A percentile compares a stretch with the other conserved stretches of the same genome.
Evolutionary conservation across 2,113 vertebrate species (phyloP).

Genomic region (Apodemus sylvaticus): DNA sequence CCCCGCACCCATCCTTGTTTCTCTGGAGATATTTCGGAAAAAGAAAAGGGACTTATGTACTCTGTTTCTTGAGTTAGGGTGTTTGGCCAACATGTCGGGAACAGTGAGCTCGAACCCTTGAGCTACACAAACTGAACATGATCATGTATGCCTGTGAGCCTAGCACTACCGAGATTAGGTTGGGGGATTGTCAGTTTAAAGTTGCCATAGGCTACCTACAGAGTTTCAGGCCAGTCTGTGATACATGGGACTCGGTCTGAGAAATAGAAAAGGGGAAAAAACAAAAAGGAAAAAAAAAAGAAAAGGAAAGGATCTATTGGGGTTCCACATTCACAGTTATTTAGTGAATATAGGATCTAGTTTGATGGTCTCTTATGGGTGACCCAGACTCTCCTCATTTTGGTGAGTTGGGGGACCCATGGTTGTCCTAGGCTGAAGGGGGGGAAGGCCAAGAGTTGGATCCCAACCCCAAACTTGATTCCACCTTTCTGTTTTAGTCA

Average conservation of each 20-base stretch:
- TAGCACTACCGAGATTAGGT: neutral
- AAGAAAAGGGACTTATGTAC: neutral
- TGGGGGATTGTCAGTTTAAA: neutral
- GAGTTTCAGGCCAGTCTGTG: neutral
- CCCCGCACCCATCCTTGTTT: fast-evolving
- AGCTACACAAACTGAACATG: neutral
- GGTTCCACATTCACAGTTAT: neutral
- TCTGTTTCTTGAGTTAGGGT: neutral
- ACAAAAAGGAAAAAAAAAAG: too few species aligned
- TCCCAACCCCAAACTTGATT: conserved; percentile 16
- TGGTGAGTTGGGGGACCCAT: neutral
- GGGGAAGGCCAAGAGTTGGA: neutral
- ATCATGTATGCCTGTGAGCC: neutral
- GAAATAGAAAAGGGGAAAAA: neutral
- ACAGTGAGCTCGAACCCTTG: neutral
- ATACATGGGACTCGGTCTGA: neutral
- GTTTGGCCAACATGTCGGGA: neutral
- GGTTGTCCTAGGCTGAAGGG: neutral
- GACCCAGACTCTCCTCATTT: neutral
- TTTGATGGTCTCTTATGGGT: neutral
- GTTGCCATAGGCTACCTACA: neutral
- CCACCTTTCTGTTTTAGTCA: conserved; percentile 48
- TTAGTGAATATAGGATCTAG: neutral
- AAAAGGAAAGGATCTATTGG: neutral
- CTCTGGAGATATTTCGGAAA: neutral